phyloP scores from a whole-genome alignment of 2,888 invertebrate species.

The Pyrgus malvae region DNA sequence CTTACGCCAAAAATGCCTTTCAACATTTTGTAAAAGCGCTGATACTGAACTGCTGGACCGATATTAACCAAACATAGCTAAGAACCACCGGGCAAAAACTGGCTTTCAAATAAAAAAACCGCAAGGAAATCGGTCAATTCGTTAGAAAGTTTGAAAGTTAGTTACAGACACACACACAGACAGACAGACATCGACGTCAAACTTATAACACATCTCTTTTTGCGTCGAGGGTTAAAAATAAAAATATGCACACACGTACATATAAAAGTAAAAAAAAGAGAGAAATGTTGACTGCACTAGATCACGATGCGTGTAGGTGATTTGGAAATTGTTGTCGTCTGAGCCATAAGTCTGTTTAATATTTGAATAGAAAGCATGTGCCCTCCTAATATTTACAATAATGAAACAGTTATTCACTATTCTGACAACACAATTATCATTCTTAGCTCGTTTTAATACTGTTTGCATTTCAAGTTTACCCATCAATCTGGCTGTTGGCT shows the following conservation, averaged over 20 bases:
- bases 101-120: too few species aligned
- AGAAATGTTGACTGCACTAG: neutral
- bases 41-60: too few species aligned
- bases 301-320: slow-evolving; percentile 11
- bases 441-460: slow-evolving; percentile 16
- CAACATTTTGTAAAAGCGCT: too few species aligned
- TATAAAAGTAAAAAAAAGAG: neutral
- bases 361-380: slow-evolving; percentile 11
- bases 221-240: too few species aligned
- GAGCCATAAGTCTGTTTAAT: slow-evolving; percentile 5
- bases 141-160: too few species aligned
- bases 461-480: slow-evolving; percentile 9
- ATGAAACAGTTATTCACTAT: slow-evolving; percentile 1
- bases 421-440: slow-evolving; percentile 24
- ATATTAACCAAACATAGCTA: too few species aligned
- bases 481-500: slow-evolving; percentile 10
- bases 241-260: neutral
- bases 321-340: slow-evolving; percentile 11
- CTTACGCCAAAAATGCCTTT: too few species aligned
- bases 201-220: too few species aligned
- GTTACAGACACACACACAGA: too few species aligned
- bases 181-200: too few species aligned
- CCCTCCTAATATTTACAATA: slow-evolving; percentile 1
- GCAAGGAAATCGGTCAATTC: too few species aligned
- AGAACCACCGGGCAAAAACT: too few species aligned